Evolutionary conservation across 2,888 invertebrate species (phyloP), one percentile per base, ranked within the genome.

Genomic region (Campopleginae sp.): DNA sequence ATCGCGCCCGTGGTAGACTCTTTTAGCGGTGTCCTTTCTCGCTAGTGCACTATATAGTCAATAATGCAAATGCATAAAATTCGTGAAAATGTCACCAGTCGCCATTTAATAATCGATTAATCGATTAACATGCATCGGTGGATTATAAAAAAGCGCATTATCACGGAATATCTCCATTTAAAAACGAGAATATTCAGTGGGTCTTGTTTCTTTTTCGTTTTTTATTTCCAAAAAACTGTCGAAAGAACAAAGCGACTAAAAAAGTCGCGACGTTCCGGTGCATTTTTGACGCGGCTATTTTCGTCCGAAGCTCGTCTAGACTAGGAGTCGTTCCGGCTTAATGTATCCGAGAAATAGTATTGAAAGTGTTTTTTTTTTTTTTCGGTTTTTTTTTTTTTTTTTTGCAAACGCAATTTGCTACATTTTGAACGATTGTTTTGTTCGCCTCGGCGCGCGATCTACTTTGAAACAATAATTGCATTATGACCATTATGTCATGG

Each of bases 51-150:
- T 63, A 82, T 77, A 81, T 72, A 82, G 88, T 89, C 87, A 91
- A 90, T 92, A 91, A 91, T 91, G 90, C 89, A 90, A 90, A 90
- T 61, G 85, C 80, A 84, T 46, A 42, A 88, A 87, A 65, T 76
- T 76, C 86, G 82, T 87, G 89, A 84, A 91, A 92, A 91, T 90
- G 91, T 91, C 91, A 90, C 88, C 89, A 87, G 88, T 88, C 85
- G 71, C 58, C 71, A 65, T 31, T 33, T 27, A 7, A 68, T 80
- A 76, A 81, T 87, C 86, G 82, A 85, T 87, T 84, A 84, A 86
- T 87, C 86, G 86, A 86, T 86, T 81, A 58, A 70, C 63, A 48
- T 54, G 33, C 72, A 66, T 46, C 65, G 23, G 10, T 14, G 38
- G 80, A 65, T n/a, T 42, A 54, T 23, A 66, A 51, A 77, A 61